Base-by-base conservation (phyloP, 2,797 vertebrate species). In the Florisuga fusca region DNA sequence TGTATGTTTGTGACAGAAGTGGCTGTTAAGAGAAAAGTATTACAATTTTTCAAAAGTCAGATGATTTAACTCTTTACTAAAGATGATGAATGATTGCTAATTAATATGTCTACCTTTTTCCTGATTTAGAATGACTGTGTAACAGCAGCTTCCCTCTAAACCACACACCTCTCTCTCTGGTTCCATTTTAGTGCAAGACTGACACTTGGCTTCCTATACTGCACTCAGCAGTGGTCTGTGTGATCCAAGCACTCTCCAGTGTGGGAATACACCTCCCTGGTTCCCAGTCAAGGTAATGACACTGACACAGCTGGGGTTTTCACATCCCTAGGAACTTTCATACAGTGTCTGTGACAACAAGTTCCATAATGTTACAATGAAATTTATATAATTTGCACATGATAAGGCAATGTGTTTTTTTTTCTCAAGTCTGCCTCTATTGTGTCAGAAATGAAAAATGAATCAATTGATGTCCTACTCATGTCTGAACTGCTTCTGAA, bases 371-470 rank as follows among this genome's bases (percentile, higher is more conserved):
- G 2, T 51, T 23, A 17, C 11, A 36, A 63, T 21, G 41, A 67
- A 71, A 81, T 33, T 5, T 64, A 15, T 29, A 16, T 71, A 55
- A 33, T 89, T 88, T 69, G 13, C 72, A 82, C 48, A 36, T 46
- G 18, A 72, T 15, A 68, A 31, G 57, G 23, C 91, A 89, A 75
- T 10, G 17, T 12, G 33, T 15, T 75, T 43, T 15, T 75, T 43
- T 61, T 34, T 22, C 26, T 81, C 41, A 27, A 83, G 10, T 43
- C 67, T 91, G 68, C 14, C 54, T 58, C 68, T 87, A 54, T 46
- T 36, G 31, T 34, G 34, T 41, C 41, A 77, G 31, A 85, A 77
- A 94, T 54, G 58, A 80, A 61, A 94, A 96, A 73, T 38, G 13
- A 58, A 48, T 72, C 84, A 6, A 38, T 90, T 82, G 59, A 58